Percentiles rank a stretch among this genome's conserved stretches.
These are phyloP conservation scores for Charina bottae DNA, from an alignment of 2,113 vertebrate species.

Conservation along the genomic window DNA sequence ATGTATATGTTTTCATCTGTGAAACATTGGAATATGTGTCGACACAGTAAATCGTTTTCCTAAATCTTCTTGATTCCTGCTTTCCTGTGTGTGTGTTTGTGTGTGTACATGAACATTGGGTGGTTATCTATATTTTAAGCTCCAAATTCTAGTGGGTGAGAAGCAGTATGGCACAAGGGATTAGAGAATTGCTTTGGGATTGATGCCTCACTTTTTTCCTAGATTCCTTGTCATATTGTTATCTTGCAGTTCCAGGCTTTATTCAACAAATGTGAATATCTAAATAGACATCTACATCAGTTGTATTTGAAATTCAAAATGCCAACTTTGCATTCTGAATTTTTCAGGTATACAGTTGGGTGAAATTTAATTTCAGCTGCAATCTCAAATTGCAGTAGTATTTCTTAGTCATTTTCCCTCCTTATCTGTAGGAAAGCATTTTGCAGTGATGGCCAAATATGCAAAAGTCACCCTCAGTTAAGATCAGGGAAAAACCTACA, in stretches of 20 bases:
- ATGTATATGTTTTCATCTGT: neutral
- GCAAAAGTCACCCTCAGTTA: neutral
- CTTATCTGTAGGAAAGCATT: neutral
- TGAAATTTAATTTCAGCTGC: neutral
- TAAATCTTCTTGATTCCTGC: neutral
- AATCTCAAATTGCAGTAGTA: neutral
- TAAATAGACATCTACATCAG: neutral
- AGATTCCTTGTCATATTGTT: no score
- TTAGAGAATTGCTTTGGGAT: neutral
- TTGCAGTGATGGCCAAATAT: neutral
- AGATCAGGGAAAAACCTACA: neutral
- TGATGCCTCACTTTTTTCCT: neutral
- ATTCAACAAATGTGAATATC: neutral
- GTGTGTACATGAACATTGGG: neutral
- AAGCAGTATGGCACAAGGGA: neutral
- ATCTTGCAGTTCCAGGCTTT: neutral
- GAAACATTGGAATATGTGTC: neutral
- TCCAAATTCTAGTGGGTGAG: neutral
- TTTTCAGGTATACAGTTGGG: neutral
- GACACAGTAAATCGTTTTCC: neutral
- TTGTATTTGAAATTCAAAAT: neutral
- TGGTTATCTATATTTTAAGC: slow-evolving; percentile 5
- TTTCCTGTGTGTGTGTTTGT: neutral
- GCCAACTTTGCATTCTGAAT: neutral
- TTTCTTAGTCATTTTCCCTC: neutral